Percentiles rank a stretch among this genome's conserved stretches.
Evolutionary conservation across 2,888 invertebrate genomes (phyloP).

Genomic region (Eumacrocentrus americanus): DNA sequence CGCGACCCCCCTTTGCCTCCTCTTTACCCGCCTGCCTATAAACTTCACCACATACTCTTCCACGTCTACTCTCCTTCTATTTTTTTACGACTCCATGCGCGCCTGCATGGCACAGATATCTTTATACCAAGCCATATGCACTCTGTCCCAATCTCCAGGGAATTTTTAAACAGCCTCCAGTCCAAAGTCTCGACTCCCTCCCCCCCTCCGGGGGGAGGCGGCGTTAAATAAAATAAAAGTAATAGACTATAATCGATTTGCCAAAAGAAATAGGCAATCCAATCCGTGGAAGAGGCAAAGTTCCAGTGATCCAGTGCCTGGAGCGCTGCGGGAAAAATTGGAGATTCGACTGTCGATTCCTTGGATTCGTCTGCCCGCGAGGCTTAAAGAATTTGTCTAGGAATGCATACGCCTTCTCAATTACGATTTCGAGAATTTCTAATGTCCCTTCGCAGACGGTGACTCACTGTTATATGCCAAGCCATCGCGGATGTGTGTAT

Average conservation of each 20-base stretch:
- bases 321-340: conserved; percentile 15
- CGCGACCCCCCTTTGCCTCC: conserved; percentile 37
- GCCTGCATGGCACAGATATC: conserved; percentile 42
- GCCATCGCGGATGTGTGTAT: no score
- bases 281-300: no score
- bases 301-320: conserved; percentile 9
- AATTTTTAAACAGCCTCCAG: no score
- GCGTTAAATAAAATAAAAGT: background rate
- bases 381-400: conserved; percentile 20
- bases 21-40: conserved; percentile 32
- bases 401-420: background rate
- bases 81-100: conserved; percentile 15
- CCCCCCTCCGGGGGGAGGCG: background rate
- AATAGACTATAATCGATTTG: background rate
- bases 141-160: background rate
- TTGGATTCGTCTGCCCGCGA: conserved; percentile 8
- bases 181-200: no score
- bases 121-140: background rate
- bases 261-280: background rate
- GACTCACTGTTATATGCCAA: no score
- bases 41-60: conserved; percentile 21
- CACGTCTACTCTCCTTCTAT: conserved; percentile 4
- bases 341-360: conserved; percentile 21
- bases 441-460: conserved; percentile 14
- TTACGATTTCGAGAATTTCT: conserved; percentile 19